These are phyloP conservation scores for Nesometra sesokonis DNA, from an alignment of 35 echinoderm and acorn worm species.

Conservation along the genomic window DNA sequence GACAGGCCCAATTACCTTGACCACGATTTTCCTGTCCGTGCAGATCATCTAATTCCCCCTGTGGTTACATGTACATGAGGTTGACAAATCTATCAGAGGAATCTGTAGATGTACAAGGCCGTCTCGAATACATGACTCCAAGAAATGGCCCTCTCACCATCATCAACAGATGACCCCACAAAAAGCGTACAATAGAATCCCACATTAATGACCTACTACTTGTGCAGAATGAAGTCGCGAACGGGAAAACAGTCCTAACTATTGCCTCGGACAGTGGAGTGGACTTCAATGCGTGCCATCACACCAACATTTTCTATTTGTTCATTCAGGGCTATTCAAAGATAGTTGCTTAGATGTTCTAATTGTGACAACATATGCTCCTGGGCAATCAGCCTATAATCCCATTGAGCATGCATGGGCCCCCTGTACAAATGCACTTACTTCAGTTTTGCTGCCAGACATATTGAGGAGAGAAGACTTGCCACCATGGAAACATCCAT, in stretches of 20 bases:
- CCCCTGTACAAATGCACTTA: conserved; percentile 6
- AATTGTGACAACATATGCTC: conserved; percentile 21
- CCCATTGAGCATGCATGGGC: conserved; percentile 26
- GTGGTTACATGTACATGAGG: conserved; percentile 32
- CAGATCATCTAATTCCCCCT: conserved; percentile 34
- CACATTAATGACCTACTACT: conserved; percentile 38
- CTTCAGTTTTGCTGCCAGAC: not conserved
- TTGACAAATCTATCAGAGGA: not conserved
- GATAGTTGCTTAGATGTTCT: conserved; percentile 8
- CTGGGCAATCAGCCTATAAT: conserved; percentile 33
- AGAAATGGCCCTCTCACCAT: not conserved
- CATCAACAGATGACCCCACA: conserved; percentile 8
- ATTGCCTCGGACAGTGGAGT: conserved; percentile 25
- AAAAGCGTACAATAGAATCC: conserved; percentile 3
- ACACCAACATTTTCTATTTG: conserved; percentile 31
- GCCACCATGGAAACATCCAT: too few species aligned
- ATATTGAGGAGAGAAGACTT: too few species aligned
- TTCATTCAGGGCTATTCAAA: conserved; percentile 7
- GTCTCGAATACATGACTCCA: not conserved
- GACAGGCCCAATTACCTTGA: conserved; percentile 17
- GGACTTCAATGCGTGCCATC: conserved; percentile 43
- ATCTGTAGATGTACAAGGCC: not conserved
- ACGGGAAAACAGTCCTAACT: not conserved
- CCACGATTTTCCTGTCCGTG: conserved; percentile 38
- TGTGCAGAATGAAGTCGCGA: not conserved